These are phyloP conservation scores for silkworm (Bombyx mori) DNA, from an alignment of 1,140 invertebrate genomes.

Conservation along the genomic window ASM3026992v2 NC_085129.1:6554501-6555000, in stretches of 20 bases:
- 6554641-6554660: too few relatives aligned
- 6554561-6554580: too few relatives aligned
- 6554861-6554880: constrained; percentile 37
- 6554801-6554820: constrained; percentile 63
- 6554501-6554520: too few relatives aligned
- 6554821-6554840: constrained; percentile 58
- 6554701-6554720: constrained; percentile 36
- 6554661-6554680: too few relatives aligned
- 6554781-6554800: constrained; percentile 63
- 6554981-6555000: constrained; percentile 55
- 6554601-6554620: too few relatives aligned
- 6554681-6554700: too few relatives aligned
- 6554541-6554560: too few relatives aligned
- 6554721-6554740: constrained; percentile 40
- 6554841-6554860: constrained; percentile 59
- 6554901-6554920: constrained; percentile 68
- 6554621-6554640: too few relatives aligned
- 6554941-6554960: constrained; percentile 58
- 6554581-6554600: too few relatives aligned
- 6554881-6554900: constrained; percentile 61
- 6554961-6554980: constrained; percentile 52
- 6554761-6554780: constrained; percentile 66
- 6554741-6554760: neutral
- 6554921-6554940: constrained; percentile 65
- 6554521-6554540: too few relatives aligned